A percentile compares a stretch with the other conserved stretches of the same genome.
Conservation (phyloP, 2,797 vertebrate genomes). For the Glossophaga mutica region DNA sequence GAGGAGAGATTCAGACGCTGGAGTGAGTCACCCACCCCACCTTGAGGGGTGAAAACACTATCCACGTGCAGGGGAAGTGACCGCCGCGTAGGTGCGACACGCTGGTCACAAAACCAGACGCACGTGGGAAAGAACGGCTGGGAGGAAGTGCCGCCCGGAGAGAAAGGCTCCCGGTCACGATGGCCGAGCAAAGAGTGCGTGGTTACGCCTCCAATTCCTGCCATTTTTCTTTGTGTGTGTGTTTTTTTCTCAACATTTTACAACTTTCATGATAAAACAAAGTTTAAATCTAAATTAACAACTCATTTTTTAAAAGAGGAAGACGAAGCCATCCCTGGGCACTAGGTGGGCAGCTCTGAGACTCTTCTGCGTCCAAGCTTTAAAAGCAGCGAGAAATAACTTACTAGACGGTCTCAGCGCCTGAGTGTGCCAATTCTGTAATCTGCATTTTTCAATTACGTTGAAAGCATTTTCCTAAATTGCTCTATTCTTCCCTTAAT, state of each 20-base stretch:
- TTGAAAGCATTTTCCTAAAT: slow-evolving; percentile 71
- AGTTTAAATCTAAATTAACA: slow-evolving; percentile 1
- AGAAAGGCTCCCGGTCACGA: accelerated
- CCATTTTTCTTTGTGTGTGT: not conserved
- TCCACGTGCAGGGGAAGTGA: not conserved
- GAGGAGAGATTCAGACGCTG: not conserved
- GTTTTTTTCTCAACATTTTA: not conserved
- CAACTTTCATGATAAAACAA: not conserved
- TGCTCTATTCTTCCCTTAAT: slow-evolving; percentile 60
- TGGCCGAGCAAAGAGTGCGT: accelerated
- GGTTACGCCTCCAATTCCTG: not conserved
- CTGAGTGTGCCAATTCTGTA: slow-evolving; percentile 60
- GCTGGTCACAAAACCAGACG: not conserved
- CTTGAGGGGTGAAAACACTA: not conserved
- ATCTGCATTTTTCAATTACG: slow-evolving; percentile 73
- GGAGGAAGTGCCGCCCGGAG: accelerated
- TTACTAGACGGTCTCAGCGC: slow-evolving; percentile 42
- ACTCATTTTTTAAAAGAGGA: not conserved
- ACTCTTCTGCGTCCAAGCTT: slow-evolving; percentile 43
- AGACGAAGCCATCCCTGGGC: not conserved
- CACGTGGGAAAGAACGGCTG: too few relatives aligned
- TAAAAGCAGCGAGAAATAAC: slow-evolving; percentile 66
- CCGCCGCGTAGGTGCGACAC: not conserved
- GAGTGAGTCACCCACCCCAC: not conserved
- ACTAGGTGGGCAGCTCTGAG: not conserved